phyloP scores from a whole-genome alignment of 2,888 invertebrate genomes.

The Drosophila tripunctata region DNA sequence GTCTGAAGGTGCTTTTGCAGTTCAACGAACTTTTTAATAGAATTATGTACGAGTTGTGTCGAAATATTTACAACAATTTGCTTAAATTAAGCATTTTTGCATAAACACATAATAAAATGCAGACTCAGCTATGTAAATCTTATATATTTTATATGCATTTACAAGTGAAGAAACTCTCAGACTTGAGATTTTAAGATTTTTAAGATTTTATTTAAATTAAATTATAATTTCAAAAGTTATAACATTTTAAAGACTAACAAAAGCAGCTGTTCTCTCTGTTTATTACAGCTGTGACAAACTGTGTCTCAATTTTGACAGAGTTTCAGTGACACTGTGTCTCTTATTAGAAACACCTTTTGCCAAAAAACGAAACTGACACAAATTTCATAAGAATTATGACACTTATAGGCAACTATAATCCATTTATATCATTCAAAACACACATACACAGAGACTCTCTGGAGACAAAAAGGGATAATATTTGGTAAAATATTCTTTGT shows the following conservation, averaged over 20 bases:
- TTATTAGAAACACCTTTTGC: conserved; percentile 37
- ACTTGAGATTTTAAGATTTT: no score
- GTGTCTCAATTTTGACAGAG: neutral
- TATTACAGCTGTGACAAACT: neutral
- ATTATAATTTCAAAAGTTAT: no score
- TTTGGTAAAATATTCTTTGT: conserved; percentile 42
- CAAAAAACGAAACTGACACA: conserved; percentile 53
- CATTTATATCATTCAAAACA: conserved; percentile 42
- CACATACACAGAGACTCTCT: conserved; percentile 24
- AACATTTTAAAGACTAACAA: neutral
- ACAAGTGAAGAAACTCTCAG: no score
- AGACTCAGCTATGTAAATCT: no score
- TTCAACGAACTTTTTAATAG: conserved; percentile 15
- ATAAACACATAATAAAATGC: neutral
- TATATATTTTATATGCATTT: no score
- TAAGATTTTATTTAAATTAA: no score
- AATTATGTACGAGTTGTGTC: neutral
- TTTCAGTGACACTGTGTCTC: conserved; percentile 25
- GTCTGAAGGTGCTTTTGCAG: conserved; percentile 6
- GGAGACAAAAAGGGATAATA: conserved; percentile 6
- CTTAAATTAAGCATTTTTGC: neutral
- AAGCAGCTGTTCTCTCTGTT: neutral
- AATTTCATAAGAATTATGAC: conserved; percentile 74
- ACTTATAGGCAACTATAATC: conserved; percentile 46
- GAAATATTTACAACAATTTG: conserved; percentile 5